These are phyloP conservation scores for Brachypteracias leptosomus DNA, from an alignment of 2,113 vertebrate genomes.

Conservation along the genomic window DNA sequence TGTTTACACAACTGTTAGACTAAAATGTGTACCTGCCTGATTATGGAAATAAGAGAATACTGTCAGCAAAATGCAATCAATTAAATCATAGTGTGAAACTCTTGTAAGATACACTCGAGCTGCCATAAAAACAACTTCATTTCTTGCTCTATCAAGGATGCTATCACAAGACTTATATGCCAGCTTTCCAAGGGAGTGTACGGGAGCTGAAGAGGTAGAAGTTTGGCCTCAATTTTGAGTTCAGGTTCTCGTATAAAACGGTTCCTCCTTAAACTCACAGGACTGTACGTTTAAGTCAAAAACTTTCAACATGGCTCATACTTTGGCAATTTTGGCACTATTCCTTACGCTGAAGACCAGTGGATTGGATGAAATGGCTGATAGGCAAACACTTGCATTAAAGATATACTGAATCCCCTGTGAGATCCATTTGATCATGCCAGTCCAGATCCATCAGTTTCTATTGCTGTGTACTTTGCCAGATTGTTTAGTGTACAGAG, in stretches of 20 bases:
- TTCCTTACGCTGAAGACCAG: not conserved
- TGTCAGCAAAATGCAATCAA: not conserved
- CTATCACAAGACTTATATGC: not conserved
- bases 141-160: not conserved
- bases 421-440: not conserved
- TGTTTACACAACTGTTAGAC: not conserved
- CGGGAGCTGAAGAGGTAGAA: not conserved
- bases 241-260: not conserved
- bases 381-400: not conserved
- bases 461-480: not conserved
- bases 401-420: not conserved
- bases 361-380: not conserved
- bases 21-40: not conserved
- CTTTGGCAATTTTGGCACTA: not conserved
- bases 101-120: not conserved
- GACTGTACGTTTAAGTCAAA: not conserved
- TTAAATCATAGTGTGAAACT: not conserved
- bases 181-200: not conserved
- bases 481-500: constrained; percentile 8
- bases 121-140: not conserved
- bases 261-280: not conserved
- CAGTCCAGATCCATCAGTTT: not conserved
- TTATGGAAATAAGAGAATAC: not conserved
- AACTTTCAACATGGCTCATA: not conserved
- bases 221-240: not conserved